These are phyloP conservation scores for Hoplostethus atlanticus DNA, from an alignment of 2,797 vertebrate genomes.

Conservation along the genomic window DNA sequence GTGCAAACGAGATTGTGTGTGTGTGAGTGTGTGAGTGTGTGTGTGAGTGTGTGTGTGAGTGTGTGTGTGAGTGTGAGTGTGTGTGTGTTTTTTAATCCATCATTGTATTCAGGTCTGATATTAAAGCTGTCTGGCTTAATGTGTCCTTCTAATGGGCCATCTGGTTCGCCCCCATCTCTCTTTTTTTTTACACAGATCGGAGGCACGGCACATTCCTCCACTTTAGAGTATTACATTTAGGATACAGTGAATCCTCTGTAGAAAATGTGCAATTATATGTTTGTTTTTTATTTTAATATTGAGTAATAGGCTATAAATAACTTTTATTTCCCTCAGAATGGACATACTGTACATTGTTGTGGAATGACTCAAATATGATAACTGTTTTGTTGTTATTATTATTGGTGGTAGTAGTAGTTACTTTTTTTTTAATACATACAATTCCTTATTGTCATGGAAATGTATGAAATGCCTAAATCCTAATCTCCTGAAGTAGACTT, in stretches of 20 bases:
- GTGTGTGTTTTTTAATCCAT: conserved; percentile 63
- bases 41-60: conserved; percentile 2
- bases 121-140: conserved; percentile 76
- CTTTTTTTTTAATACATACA: no score
- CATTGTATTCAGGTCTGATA: conserved; percentile 67
- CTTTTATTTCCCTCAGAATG: no score
- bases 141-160: conserved; percentile 74
- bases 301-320: no score
- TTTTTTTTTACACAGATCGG: conserved; percentile 24
- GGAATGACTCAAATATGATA: no score
- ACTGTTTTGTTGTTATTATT: no score
- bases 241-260: background rate
- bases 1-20: background rate
- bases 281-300: no score
- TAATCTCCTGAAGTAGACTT: no score
- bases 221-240: background rate
- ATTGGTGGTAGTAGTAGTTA: no score
- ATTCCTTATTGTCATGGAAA: no score
- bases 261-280: background rate
- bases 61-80: conserved; percentile 1
- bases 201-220: background rate
- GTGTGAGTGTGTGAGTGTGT: conserved; percentile 1
- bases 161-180: conserved; percentile 63
- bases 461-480: no score
- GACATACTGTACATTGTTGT: no score